These are phyloP conservation scores for Sitophilus oryzae DNA, from an alignment of 1,140 invertebrate species.

Conservation along the genomic window DNA sequence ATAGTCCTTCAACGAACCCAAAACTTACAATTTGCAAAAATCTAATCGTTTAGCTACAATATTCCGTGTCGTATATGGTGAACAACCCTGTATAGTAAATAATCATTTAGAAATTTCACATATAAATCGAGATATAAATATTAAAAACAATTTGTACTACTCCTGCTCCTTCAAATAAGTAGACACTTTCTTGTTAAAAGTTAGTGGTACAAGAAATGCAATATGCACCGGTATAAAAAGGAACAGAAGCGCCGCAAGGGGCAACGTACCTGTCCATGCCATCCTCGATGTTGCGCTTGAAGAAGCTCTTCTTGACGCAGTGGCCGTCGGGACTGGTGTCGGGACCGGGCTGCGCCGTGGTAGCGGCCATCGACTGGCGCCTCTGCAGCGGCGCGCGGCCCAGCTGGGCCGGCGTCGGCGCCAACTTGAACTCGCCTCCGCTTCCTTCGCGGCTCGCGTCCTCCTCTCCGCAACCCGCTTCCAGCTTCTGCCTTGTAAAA, in stretches of 20 bases:
- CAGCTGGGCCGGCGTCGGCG: constrained; percentile 87
- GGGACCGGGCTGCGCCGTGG: not conserved
- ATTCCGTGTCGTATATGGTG: no score
- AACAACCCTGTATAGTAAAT: no score
- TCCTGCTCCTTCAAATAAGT: no score
- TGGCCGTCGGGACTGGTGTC: constrained; percentile 13
- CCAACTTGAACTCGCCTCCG: constrained; percentile 65
- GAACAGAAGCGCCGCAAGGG: not conserved
- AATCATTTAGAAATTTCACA: no score
- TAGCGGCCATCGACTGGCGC: constrained; percentile 61
- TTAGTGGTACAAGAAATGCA: no score
- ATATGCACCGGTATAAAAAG: not conserved
- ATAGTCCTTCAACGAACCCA: no score
- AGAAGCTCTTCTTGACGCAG: constrained; percentile 68
- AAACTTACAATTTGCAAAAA: no score
- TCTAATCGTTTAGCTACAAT: no score
- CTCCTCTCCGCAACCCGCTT: constrained; percentile 8
- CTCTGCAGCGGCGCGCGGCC: constrained; percentile 81
- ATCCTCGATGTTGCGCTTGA: constrained; percentile 86
- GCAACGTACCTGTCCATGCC: constrained; percentile 81
- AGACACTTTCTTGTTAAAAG: no score
- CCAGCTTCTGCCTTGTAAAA: constrained; percentile 7
- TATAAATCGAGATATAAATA: not conserved
- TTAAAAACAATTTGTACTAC: no score
- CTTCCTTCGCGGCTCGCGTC: constrained; percentile 6